These are phyloP conservation scores for Schizothorax lantsangensis DNA, from an alignment of 2,797 vertebrate genomes.

Conservation along the genomic window DNA sequence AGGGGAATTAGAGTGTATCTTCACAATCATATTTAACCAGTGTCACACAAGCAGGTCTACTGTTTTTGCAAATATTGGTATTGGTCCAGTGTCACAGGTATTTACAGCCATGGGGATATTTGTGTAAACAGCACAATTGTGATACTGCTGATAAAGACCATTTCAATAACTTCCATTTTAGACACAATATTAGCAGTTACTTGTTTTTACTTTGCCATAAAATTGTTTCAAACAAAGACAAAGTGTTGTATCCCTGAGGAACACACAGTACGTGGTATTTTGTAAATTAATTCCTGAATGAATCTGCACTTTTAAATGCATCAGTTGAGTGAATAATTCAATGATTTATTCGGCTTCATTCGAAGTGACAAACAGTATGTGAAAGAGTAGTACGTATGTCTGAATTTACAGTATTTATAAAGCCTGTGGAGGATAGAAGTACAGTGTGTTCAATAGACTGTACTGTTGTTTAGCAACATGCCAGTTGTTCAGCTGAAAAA, in stretches of 20 bases:
- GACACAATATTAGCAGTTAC: not conserved
- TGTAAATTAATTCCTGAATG: not conserved
- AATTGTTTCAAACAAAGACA: not conserved
- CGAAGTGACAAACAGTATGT: not conserved
- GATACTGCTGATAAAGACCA: not conserved
- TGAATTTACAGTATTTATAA: not conserved
- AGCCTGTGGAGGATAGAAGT: not conserved
- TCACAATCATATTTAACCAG: slow-evolving; percentile 18
- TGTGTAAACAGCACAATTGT: not conserved
- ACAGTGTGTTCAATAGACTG: not conserved
- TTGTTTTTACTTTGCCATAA: not conserved
- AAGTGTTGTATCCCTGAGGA: too few relatives aligned
- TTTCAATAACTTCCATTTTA: not conserved
- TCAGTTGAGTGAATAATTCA: not conserved
- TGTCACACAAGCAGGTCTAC: slow-evolving; percentile 15
- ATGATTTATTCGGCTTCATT: not conserved
- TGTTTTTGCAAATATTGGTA: not conserved
- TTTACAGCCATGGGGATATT: not conserved
- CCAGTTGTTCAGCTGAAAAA: not conserved
- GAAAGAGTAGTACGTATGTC: not conserved
- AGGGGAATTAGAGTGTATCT: not conserved
- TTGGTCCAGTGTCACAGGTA: not conserved
- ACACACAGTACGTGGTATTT: not conserved
- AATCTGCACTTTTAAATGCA: not conserved
- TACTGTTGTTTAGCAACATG: not conserved